Conservation (phyloP, 2,113 vertebrate species). For the Tragelaphus buxtoni region DNA sequence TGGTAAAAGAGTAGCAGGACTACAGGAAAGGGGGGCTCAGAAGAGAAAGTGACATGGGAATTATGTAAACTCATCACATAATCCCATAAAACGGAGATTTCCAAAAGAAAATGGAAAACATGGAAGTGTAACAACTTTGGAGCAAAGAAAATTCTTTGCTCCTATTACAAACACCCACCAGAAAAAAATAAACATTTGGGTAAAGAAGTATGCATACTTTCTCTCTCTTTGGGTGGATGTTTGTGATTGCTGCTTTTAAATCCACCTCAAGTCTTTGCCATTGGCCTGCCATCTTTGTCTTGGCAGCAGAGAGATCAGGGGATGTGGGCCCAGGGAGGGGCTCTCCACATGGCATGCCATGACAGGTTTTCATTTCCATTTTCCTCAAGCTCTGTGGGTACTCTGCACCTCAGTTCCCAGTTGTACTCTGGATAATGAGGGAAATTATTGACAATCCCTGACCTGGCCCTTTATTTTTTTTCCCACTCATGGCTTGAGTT, state of each 20-base stretch:
- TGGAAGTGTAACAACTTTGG: not conserved
- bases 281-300: not conserved
- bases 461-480: not conserved
- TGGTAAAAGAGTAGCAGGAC: not conserved
- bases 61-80: not conserved
- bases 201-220: not conserved
- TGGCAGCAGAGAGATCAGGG: not conserved
- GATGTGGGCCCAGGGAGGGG: too few relatives aligned
- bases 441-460: not conserved
- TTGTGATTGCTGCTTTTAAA: not conserved
- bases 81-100: slow-evolving; percentile 1
- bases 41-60: not conserved
- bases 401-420: not conserved
- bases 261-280: too few relatives aligned
- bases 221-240: not conserved
- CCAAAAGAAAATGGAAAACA: not conserved
- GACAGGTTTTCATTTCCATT: not conserved
- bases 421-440: not conserved
- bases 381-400: not conserved
- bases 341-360: not conserved
- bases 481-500: not conserved
- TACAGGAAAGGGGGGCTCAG: not conserved
- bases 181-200: not conserved
- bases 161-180: not conserved
- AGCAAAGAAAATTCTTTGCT: not conserved